Base-by-base conservation (phyloP, 1,140 invertebrate genomes). In the Solenopsis invicta region DNA sequence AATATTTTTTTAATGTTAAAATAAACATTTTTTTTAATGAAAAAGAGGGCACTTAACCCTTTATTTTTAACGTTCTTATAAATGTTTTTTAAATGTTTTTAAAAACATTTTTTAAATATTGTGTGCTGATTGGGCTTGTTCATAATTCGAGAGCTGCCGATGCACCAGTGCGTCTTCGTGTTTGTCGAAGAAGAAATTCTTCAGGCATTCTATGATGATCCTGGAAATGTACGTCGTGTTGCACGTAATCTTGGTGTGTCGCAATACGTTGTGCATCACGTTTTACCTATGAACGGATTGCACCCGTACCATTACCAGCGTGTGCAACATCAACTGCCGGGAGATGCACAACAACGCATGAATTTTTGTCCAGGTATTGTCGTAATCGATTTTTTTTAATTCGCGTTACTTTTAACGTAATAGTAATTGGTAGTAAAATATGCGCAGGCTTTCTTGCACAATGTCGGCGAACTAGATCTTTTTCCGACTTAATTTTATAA, bases 281-380 rank as follows among this genome's bases (percentile, higher is more conserved):
- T 6, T 24, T 59, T 75, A 24, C 12, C 4, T 41, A 2, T 10
- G 8, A 75, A 59, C 5, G 10, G 1, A 41, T 75, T 59, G 34
- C 34, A 13, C 41, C n/a, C 52, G 29, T 71, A 50, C 5, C 18
- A 59, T 16, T 59, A 41, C n/a, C 72, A 75, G 18, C 52, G n/a
- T 56, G 54, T 75, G n/a, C 72, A 76, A 75, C 34, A 75, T 4
- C 54, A 24, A 2, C 18, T 76, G 16, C 21, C 24, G 8, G 12
- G 10, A 16, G 21, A 76, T 45, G 10, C 1, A 24, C 5, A 61
- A 45, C 54, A 24, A 76, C 37, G 37, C 0, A 13, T 74, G 0
- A 1, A 41, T n/a, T 56, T 74, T 74, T 74, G 52, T 21, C 18
- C 52, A 74, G 34, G 18, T 74, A 74, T n/a, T 72, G 21, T 18